Evolutionary conservation across 2,888 invertebrate species (phyloP).

Genomic region (Saturnia pavonia): DNA sequence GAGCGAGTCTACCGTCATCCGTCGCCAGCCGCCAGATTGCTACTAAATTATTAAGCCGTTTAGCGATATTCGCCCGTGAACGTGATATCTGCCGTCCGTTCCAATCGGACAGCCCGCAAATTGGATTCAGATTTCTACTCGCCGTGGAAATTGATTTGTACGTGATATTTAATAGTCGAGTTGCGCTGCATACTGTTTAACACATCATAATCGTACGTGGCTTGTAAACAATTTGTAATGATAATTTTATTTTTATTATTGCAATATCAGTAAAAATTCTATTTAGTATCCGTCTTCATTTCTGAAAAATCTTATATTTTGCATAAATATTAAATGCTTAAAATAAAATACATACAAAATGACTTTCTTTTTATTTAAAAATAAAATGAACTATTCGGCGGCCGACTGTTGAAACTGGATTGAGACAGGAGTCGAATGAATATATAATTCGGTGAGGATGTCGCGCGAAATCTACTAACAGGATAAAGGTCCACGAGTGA

Average conservation of each 20-base stretch:
- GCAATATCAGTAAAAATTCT: no score
- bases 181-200: conserved; percentile 49
- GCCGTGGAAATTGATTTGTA: conserved; percentile 77
- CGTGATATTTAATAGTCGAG: conserved; percentile 71
- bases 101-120: conserved; percentile 78
- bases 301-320: background rate
- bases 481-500: conserved; percentile 74
- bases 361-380: background rate
- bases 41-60: conserved; percentile 81
- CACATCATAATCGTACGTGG: conserved; percentile 27
- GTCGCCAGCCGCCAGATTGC: conserved; percentile 61
- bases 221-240: background rate
- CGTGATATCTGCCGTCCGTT: conserved; percentile 70
- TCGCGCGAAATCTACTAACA: conserved; percentile 66
- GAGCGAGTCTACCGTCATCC: conserved; percentile 42
- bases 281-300: no score
- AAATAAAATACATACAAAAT: background rate
- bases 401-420: conserved; percentile 54
- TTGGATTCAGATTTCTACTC: conserved; percentile 80
- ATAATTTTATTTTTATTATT: no score
- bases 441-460: conserved; percentile 70
- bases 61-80: conserved; percentile 77
- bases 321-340: background rate
- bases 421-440: conserved; percentile 65
- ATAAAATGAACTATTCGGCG: conserved; percentile 22